phyloP scores from a whole-genome alignment of 2,888 invertebrate genomes.

The Thymelicus acteon region DNA sequence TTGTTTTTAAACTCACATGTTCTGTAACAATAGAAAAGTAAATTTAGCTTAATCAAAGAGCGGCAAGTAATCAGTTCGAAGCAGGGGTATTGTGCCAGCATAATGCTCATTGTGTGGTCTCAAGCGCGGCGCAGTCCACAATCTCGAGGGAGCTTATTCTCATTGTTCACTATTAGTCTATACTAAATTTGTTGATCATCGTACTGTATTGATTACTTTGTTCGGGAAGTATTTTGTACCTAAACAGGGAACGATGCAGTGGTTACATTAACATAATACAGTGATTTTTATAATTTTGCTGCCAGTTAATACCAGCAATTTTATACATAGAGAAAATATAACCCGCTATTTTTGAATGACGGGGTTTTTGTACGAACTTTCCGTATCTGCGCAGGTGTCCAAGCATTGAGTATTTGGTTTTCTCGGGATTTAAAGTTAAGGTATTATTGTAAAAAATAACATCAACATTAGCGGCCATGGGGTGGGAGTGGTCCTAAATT shows the following conservation, averaged over 20 bases:
- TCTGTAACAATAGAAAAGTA: conserved; percentile 71
- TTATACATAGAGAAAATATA: too few relatives aligned
- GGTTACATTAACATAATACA: conserved; percentile 18
- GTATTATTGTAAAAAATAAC: too few relatives aligned
- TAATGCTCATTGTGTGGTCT: conserved; percentile 58
- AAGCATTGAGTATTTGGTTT: too few relatives aligned
- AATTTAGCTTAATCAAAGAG: conserved; percentile 37
- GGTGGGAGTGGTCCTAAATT: too few relatives aligned
- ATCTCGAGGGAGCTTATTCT: conserved; percentile 64
- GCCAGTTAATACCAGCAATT: neutral
- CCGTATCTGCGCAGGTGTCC: too few relatives aligned
- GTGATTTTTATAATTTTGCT: conserved; percentile 25
- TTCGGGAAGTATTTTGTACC: conserved; percentile 10
- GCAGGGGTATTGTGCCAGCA: conserved; percentile 56
- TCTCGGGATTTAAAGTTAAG: too few relatives aligned
- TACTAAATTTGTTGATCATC: conserved; percentile 48
- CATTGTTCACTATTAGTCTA: conserved; percentile 60
- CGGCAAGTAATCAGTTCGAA: conserved; percentile 58
- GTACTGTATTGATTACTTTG: conserved; percentile 9
- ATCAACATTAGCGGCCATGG: too few relatives aligned
- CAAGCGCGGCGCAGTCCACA: conserved; percentile 53
- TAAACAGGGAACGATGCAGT: neutral
- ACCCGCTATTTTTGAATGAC: too few relatives aligned
- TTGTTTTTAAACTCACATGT: conserved; percentile 69
- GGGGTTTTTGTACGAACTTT: too few relatives aligned